Evolutionary conservation across 2,113 vertebrate species (phyloP).

Genomic region (Alligator sinensis): DNA sequence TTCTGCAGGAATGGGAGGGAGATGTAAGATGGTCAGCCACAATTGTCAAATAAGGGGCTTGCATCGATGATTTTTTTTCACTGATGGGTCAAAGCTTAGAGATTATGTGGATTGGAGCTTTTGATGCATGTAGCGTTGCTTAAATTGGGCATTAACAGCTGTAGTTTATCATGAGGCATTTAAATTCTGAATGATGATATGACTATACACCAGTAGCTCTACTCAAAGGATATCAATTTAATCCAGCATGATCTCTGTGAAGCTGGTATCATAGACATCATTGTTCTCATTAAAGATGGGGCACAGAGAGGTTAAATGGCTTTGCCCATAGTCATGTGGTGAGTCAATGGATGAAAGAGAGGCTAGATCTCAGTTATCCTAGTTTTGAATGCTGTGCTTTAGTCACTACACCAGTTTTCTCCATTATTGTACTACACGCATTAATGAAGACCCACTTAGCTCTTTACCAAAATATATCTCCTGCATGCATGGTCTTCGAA

Average conservation of each 20-base stretch:
- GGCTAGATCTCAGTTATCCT: fast-evolving
- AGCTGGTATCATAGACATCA: no score
- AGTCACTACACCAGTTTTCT: not conserved
- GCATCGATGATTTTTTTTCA: not conserved
- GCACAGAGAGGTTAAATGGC: not conserved
- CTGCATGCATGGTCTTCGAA: fast-evolving
- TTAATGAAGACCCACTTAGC: no score
- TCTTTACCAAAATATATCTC: fast-evolving
- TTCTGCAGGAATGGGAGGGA: not conserved
- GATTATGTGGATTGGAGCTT: fast-evolving
- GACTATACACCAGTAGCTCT: not conserved
- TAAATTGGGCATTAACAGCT: not conserved
- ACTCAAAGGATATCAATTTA: fast-evolving
- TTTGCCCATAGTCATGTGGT: fast-evolving
- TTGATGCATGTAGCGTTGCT: fast-evolving
- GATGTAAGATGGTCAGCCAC: fast-evolving
- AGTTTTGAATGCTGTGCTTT: fast-evolving
- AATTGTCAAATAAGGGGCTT: fast-evolving
- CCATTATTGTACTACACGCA: not conserved
- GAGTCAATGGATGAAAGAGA: not conserved
- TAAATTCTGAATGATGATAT: fast-evolving
- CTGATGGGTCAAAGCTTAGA: fast-evolving
- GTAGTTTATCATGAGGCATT: fast-evolving
- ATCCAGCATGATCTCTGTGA: not conserved
- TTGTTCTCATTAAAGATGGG: not conserved